phyloP scores from a whole-genome alignment of 1,140 invertebrate species.

The Drosophila hydei region DNA sequence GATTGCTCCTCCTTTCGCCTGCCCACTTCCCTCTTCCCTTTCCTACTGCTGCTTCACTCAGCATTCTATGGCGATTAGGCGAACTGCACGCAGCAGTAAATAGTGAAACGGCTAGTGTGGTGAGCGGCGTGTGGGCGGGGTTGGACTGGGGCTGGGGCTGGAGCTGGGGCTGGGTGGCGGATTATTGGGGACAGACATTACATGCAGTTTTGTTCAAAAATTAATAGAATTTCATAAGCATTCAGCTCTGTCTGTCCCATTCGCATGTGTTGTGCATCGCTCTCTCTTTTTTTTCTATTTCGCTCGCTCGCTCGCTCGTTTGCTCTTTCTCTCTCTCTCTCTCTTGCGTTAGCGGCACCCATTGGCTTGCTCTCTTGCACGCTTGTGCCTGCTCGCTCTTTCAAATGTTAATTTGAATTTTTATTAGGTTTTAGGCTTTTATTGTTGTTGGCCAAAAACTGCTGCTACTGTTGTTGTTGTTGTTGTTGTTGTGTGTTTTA shows the following conservation, averaged over 20 bases:
- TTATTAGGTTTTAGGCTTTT: conserved; percentile 83
- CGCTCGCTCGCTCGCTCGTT: not conserved
- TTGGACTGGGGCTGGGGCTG: conserved; percentile 11
- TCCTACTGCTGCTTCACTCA: not conserved
- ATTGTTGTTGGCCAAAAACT: conserved; percentile 64
- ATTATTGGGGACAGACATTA: conserved; percentile 42
- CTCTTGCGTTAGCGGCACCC: conserved; percentile 15
- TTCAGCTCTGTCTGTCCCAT: conserved; percentile 55
- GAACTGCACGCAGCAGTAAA: conserved; percentile 30
- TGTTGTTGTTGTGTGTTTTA: conserved; percentile 72
- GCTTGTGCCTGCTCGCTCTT: conserved; percentile 58
- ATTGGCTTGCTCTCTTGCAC: conserved; percentile 23
- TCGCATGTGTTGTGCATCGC: conserved; percentile 29
- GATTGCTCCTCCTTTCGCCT: not conserved
- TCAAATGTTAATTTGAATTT: conserved; percentile 83
- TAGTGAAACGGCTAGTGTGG: not conserved
- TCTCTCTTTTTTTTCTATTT: conserved; percentile 4
- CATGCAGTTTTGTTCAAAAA: conserved; percentile 82
- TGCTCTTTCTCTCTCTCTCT: conserved; percentile 2
- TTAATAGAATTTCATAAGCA: conserved; percentile 83
- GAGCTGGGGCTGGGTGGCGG: conserved; percentile 22
- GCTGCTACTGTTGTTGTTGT: conserved; percentile 52
- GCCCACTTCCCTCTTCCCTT: too few species aligned
- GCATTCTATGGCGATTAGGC: conserved; percentile 36
- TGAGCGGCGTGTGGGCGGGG: not conserved